Conservation (phyloP, 2,113 vertebrate species). For the Ornithorhynchus anatinus region DNA sequence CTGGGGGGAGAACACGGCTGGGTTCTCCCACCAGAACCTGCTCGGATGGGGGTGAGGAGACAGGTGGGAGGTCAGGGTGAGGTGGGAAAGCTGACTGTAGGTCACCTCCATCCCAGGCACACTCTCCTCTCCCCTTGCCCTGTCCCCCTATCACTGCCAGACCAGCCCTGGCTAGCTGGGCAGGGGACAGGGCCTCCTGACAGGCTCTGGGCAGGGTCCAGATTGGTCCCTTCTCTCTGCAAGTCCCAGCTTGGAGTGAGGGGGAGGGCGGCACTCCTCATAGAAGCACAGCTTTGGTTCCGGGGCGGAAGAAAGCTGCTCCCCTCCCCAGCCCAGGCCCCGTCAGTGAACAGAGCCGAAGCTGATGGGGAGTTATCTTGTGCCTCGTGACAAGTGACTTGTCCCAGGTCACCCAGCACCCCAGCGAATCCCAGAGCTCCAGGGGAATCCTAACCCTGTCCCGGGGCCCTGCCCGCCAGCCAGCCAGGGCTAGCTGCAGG, state of each 20-base stretch:
- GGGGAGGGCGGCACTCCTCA: background rate
- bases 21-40: constrained; percentile 86
- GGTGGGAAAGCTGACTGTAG: background rate
- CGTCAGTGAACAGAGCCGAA: no score
- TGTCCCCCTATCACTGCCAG: background rate
- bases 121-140: background rate
- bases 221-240: no score
- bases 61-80: background rate
- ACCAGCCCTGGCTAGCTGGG: no score
- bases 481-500: background rate
- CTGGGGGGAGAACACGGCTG: constrained; percentile 70
- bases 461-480: background rate
- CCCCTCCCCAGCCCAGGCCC: background rate
- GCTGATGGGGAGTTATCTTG: no score
- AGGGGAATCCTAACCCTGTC: background rate
- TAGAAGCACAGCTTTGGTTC: background rate
- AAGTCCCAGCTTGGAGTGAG: no score
- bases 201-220: no score
- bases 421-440: background rate
- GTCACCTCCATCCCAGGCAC: background rate
- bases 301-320: background rate
- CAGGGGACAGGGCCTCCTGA: background rate
- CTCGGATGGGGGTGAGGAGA: background rate
- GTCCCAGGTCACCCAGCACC: fast-evolving
- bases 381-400: background rate